These are phyloP conservation scores for Hylomyscus alleni DNA, from an alignment of 2,797 vertebrate species.

Conservation along the genomic window DNA sequence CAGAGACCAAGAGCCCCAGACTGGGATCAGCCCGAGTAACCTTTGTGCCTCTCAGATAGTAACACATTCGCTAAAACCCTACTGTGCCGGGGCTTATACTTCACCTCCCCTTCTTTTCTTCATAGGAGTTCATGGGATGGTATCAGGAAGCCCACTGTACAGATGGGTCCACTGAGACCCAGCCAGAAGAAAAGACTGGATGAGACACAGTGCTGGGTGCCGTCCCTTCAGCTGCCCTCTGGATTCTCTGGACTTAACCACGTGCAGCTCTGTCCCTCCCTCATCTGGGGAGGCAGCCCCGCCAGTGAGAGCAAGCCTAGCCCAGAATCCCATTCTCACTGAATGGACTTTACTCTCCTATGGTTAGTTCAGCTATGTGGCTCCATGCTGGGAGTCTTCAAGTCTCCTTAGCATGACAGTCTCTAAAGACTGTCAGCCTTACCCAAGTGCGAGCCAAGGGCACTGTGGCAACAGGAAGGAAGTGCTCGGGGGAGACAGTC, in stretches of 20 bases:
- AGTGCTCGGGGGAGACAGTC: background rate
- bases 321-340: background rate
- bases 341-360: background rate
- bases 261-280: background rate
- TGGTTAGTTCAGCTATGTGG: background rate
- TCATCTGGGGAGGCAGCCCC: background rate
- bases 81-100: background rate
- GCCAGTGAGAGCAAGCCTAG: background rate
- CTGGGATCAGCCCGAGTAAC: background rate
- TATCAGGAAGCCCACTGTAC: background rate
- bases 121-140: background rate
- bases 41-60: background rate
- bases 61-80: background rate
- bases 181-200: background rate
- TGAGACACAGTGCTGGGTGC: background rate
- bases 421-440: background rate
- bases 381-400: background rate
- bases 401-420: background rate
- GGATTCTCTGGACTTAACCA: background rate
- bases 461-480: background rate
- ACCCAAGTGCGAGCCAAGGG: background rate
- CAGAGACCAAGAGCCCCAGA: background rate
- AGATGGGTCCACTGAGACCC: slow-evolving; percentile 19
- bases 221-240: background rate
- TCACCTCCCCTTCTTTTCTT: background rate